Evolutionary conservation across 2,888 invertebrate genomes (phyloP), one percentile per base, ranked within the genome.

Genomic region (Melinopterus prodromus): DNA sequence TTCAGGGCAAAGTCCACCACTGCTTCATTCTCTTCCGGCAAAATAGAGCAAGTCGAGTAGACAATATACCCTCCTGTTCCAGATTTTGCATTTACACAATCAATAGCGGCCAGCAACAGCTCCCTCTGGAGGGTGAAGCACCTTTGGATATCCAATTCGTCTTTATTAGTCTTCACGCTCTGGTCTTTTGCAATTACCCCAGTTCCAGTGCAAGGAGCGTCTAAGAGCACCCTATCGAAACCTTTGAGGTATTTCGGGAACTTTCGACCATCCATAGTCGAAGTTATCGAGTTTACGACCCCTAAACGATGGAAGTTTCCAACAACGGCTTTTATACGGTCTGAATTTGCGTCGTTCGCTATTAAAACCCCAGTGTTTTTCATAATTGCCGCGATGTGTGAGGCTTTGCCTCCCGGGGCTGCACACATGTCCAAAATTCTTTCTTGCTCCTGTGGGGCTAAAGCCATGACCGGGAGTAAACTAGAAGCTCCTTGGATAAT

Each of bases 21-120:
- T 92, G 96, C 96, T 89, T 99, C 99, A 90, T 99, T 99, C 90
- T 99, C 99, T 89, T 99, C 99, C 0, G 98, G 97, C 86, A 99
- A 90, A 83, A 99, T 94, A 0, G 99, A 99, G 90, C 99, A 99
- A 0, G 99, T 99, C 0, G 99, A 99, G 89, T 99, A 99, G 0
- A 99, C 99, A 82, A 99, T 92, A 87, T 97, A 97, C 12, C 99
- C 99, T 53, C 99, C 99, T 15, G 96, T 94, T 79, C 94, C 91
- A 0, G 99, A 98, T 85, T 96, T 96, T 0, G 98, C 97, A 90
- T 97, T 96, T 71, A 97, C 94, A 86, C 96, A 96, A 90, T 99
- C 99, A 83, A 99, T 98, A n/a, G 99, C 99, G 5, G 98, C 95
- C 78, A 99, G 90, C 5, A 99, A 90, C 36, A 99, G 91, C 87